Conservation (phyloP, 1,140 invertebrate species). For the Venustaconcha ellipsiformis region DNA sequence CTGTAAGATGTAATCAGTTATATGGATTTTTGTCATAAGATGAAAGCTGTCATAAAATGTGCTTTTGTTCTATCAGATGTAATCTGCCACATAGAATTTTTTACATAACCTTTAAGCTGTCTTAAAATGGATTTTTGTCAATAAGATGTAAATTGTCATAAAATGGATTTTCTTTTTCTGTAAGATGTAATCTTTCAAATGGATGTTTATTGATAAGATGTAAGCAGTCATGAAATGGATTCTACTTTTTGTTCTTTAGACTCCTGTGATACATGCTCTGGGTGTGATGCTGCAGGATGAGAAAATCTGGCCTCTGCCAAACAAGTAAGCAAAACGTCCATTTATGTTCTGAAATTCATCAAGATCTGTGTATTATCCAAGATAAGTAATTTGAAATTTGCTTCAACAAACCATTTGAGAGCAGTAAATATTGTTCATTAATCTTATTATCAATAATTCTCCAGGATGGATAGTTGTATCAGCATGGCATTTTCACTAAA, state of each 20-base stretch:
- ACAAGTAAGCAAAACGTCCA: conserved; percentile 47
- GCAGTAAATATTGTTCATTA: too few relatives aligned
- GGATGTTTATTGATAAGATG: neutral
- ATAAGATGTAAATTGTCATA: neutral
- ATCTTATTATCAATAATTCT: too few relatives aligned
- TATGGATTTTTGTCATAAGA: too few relatives aligned
- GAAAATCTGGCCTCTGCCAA: conserved; percentile 53
- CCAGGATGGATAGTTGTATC: too few relatives aligned
- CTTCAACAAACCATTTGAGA: too few relatives aligned
- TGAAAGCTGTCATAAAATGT: neutral
- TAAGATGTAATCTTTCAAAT: neutral
- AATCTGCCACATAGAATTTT: too few relatives aligned
- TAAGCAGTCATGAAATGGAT: neutral
- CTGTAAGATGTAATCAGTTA: conserved; percentile 37
- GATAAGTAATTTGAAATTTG: too few relatives aligned
- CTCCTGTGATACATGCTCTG: conserved; percentile 64
- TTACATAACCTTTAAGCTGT: neutral
- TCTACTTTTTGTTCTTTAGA: conserved; percentile 42
- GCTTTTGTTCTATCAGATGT: neutral
- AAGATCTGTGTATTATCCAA: neutral
- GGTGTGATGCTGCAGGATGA: conserved; percentile 60
- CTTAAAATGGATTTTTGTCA: neutral
- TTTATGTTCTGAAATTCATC: neutral
- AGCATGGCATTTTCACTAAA: too few relatives aligned
- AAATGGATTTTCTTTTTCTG: neutral